A percentile compares a stretch with the other conserved stretches of the same genome.
Evolutionary conservation across 1,140 invertebrate genomes (phyloP).

Genomic region (Phthorimaea operculella): DNA sequence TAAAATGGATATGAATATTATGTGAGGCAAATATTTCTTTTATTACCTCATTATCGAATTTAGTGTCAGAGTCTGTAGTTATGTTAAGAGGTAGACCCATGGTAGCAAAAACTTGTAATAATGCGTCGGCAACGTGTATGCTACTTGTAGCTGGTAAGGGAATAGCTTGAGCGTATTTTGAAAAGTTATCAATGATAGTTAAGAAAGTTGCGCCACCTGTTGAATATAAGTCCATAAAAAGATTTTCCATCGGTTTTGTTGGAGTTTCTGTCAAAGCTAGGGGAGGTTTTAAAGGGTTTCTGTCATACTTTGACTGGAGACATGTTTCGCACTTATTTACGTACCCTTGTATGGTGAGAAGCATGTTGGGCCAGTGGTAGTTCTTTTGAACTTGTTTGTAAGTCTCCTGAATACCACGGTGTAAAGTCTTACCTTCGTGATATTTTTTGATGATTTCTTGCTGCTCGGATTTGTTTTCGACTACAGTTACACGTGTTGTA

Average conservation of each 20-base stretch:
- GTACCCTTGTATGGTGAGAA: slow-evolving; percentile 3
- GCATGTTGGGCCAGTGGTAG: slow-evolving; percentile 33
- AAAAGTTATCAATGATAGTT: slow-evolving; percentile 9
- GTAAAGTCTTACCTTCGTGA: slow-evolving; percentile 17
- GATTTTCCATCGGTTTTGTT: slow-evolving; percentile 9
- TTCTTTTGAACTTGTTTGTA: slow-evolving; percentile 17
- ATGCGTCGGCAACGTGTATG: slow-evolving; percentile 6
- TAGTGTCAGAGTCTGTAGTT: slow-evolving; percentile 19
- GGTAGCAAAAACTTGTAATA: slow-evolving; percentile 2
- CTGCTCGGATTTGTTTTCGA: slow-evolving; percentile 14
- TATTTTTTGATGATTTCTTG: slow-evolving; percentile 19
- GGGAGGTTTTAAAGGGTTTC: slow-evolving; percentile 3
- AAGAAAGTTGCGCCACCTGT: slow-evolving; percentile 7
- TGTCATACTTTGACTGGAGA: slow-evolving; percentile 1
- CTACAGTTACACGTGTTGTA: slow-evolving; percentile 11
- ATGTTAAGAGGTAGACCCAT: slow-evolving; percentile 4
- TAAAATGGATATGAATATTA: slow-evolving; percentile 38
- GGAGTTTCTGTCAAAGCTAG: slow-evolving; percentile 5
- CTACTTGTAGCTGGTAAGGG: slow-evolving; percentile 6
- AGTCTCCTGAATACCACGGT: slow-evolving; percentile 29
- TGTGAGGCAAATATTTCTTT: slow-evolving; percentile 25
- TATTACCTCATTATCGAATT: slow-evolving; percentile 25
- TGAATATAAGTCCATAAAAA: slow-evolving; percentile 8
- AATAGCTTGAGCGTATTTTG: slow-evolving; percentile 9
- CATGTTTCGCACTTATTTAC: slow-evolving; percentile 3